A percentile compares a stretch with the other conserved stretches of the same genome.
phyloP scores from a whole-genome alignment of 37 sponge, comb jelly and placozoan genomes.

The Lycopodina hypogea region DNA sequence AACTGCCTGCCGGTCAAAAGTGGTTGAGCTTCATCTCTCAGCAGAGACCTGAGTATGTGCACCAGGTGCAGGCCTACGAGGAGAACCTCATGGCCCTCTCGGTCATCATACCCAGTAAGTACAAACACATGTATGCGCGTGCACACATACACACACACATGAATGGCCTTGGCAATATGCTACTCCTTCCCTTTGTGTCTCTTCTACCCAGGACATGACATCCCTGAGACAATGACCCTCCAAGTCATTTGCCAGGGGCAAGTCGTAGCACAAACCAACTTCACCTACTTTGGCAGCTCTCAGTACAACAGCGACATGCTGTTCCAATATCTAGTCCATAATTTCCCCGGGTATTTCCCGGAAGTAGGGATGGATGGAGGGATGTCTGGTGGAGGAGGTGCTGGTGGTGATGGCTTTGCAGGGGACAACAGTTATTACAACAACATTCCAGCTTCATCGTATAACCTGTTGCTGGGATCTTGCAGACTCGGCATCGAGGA shows the following conservation, averaged over 20 bases:
- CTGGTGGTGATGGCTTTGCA: background rate
- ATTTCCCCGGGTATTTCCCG: slow-evolving; percentile 56
- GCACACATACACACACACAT: background rate
- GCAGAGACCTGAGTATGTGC: background rate
- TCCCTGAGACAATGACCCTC: slow-evolving; percentile 45
- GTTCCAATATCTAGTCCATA: slow-evolving; percentile 45
- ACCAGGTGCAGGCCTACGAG: slow-evolving; percentile 27
- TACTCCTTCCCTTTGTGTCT: too few relatives aligned
- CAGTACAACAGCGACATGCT: slow-evolving; percentile 35
- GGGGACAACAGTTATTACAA: slow-evolving; percentile 1
- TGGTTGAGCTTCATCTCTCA: slow-evolving; percentile 40
- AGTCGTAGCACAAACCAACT: slow-evolving; percentile 48
- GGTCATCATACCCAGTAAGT: slow-evolving; percentile 60
- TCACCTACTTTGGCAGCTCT: slow-evolving; percentile 52
- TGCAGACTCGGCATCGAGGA: slow-evolving; percentile 62
- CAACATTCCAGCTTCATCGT: slow-evolving; percentile 36
- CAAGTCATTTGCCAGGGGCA: slow-evolving; percentile 45
- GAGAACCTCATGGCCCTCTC: slow-evolving; percentile 40
- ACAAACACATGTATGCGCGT: background rate
- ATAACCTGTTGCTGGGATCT: slow-evolving; percentile 54
- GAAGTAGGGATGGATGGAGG: slow-evolving; percentile 27
- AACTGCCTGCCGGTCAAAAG: slow-evolving; percentile 57
- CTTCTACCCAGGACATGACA: slow-evolving; percentile 13
- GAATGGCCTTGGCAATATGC: background rate
- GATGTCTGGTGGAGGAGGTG: background rate